Evolutionary conservation across 2,113 vertebrate species (phyloP).

Genomic region (Spea multiplicata): DNA sequence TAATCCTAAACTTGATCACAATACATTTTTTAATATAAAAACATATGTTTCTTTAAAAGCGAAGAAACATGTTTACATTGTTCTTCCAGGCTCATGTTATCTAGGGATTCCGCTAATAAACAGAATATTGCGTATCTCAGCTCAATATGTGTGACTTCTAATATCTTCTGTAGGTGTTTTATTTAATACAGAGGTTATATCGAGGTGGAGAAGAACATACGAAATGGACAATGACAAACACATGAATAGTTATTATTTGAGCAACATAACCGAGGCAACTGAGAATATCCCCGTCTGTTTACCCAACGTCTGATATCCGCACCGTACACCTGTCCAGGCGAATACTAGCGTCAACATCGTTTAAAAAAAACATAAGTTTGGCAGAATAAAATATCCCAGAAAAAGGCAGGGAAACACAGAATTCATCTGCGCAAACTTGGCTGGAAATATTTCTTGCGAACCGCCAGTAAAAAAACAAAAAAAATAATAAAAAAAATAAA

Average conservation of each 20-base stretch:
- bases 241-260: background rate
- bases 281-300: background rate
- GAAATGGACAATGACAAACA: background rate
- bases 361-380: background rate
- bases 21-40: too few relatives aligned
- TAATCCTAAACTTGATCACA: too few relatives aligned
- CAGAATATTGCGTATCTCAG: too few relatives aligned
- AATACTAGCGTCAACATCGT: background rate
- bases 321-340: conserved; percentile 8
- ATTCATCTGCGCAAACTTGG: background rate
- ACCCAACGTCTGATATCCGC: background rate
- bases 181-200: too few relatives aligned
- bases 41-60: too few relatives aligned
- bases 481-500: background rate
- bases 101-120: too few relatives aligned
- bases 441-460: background rate
- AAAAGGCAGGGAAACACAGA: background rate
- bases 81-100: too few relatives aligned
- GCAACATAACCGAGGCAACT: background rate
- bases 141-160: too few relatives aligned
- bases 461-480: background rate
- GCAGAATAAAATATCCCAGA: background rate
- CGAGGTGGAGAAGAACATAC: background rate
- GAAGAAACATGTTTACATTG: too few relatives aligned
- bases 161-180: too few relatives aligned